phyloP scores from a whole-genome alignment of 2,888 invertebrate genomes.

The Drosophila tripunctata region DNA sequence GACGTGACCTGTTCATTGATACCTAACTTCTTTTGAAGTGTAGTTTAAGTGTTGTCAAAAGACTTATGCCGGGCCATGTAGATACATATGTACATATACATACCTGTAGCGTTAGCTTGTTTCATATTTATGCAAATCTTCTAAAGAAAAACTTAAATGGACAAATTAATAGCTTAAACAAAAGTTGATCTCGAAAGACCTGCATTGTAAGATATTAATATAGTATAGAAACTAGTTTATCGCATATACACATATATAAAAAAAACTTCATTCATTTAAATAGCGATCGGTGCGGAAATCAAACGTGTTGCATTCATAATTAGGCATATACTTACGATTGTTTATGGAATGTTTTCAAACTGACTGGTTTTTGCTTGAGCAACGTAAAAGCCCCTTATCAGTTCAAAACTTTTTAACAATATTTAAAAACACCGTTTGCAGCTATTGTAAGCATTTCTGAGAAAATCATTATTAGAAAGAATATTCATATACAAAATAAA shows the following conservation, averaged over 20 bases:
- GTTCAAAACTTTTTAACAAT: not conserved
- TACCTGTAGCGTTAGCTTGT: constrained; percentile 1
- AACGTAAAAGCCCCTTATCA: constrained; percentile 4
- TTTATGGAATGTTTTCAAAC: constrained; percentile 31
- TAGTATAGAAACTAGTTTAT: constrained; percentile 56
- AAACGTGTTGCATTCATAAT: constrained; percentile 54
- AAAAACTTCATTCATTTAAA: constrained; percentile 61
- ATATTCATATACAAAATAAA: not conserved
- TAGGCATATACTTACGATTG: constrained; percentile 31
- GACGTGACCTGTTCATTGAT: no score
- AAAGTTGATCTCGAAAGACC: constrained; percentile 51
- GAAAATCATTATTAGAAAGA: no score
- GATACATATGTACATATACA: no score
- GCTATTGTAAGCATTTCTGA: no score
- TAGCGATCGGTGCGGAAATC: constrained; percentile 67
- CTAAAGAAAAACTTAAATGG: constrained; percentile 43
- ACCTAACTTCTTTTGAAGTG: no score
- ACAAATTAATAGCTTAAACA: constrained; percentile 19
- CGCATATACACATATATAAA: no score
- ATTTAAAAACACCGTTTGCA: no score
- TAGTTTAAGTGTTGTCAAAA: no score
- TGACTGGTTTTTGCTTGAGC: constrained; percentile 25
- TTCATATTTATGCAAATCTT: constrained; percentile 49
- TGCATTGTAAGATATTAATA: constrained; percentile 64
- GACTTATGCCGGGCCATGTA: no score